A percentile compares a stretch with the other conserved stretches of the same genome.
Evolutionary conservation across 2,797 vertebrate genomes (phyloP).

Genomic region (Peromyscus attwateri): DNA sequence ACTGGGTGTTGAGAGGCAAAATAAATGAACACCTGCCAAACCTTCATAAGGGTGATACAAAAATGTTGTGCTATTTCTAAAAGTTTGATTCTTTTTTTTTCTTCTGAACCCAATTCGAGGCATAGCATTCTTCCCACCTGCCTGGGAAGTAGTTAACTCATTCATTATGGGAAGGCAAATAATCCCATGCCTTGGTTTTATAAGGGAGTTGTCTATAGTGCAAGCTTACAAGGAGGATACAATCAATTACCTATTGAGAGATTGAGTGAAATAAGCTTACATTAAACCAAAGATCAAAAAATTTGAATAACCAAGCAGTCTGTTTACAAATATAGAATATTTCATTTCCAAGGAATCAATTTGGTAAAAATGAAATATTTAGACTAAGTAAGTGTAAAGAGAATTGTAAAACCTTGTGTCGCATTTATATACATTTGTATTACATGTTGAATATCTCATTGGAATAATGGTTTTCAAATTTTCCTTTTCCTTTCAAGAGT

Average conservation of each 20-base stretch:
- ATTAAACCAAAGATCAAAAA: constrained; percentile 36
- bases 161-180: constrained; percentile 50
- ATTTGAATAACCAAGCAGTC: neutral
- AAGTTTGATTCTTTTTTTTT: neutral
- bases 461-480: constrained; percentile 59
- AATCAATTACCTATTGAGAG: constrained; percentile 29
- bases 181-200: constrained; percentile 33
- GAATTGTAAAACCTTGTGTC: neutral
- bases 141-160: constrained; percentile 15
- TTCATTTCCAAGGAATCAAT: constrained; percentile 39
- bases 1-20: neutral
- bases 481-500: constrained; percentile 30
- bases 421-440: constrained; percentile 44
- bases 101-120: neutral
- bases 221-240: neutral
- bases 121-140: neutral
- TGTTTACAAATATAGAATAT: constrained; percentile 62
- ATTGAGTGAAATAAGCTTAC: constrained; percentile 24
- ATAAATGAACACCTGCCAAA: neutral
- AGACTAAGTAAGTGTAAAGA: constrained; percentile 54
- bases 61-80: neutral
- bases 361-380: constrained; percentile 67
- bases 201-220: neutral
- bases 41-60: neutral
- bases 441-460: constrained; percentile 60